A percentile compares a stretch with the other conserved stretches of the same genome.
Conservation (phyloP, 2,888 invertebrate genomes). For the Steinernema carpocapsae region DNA sequence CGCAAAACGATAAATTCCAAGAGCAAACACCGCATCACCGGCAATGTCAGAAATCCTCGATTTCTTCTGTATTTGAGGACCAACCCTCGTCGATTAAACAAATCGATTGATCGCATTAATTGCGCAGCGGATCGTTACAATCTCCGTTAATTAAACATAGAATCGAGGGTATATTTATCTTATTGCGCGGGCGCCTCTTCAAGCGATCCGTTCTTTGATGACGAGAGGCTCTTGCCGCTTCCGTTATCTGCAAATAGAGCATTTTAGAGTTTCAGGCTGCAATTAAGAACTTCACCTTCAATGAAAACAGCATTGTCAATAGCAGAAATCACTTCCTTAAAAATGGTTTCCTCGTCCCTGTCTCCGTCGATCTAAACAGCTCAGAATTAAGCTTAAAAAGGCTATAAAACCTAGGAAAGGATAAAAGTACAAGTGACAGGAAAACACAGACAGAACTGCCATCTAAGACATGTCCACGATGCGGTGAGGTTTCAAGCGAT, state of each 20-base stretch:
- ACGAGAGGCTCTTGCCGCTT: conserved; percentile 47
- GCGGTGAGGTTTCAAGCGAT: conserved; percentile 13
- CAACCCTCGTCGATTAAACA: not conserved
- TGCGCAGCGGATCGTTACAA: not conserved
- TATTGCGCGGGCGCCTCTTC: conserved; percentile 25
- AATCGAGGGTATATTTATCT: conserved; percentile 3
- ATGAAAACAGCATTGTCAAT: conserved; percentile 64
- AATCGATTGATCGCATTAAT: conserved; percentile 6
- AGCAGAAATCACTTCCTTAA: conserved; percentile 59
- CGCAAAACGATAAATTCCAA: conserved; percentile 19
- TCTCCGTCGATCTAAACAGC: conserved; percentile 64
- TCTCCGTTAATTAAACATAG: conserved; percentile 5
- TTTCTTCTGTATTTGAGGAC: too few species aligned
- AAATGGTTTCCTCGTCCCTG: conserved; percentile 60
- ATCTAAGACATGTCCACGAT: conserved; percentile 16
- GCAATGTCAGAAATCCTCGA: not conserved
- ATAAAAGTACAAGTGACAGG: conserved; percentile 5
- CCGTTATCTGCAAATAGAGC: conserved; percentile 46
- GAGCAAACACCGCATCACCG: not conserved
- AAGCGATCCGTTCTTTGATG: conserved; percentile 43
- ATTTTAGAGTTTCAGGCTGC: not conserved
- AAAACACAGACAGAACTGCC: conserved; percentile 28
- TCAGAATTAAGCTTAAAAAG: not conserved
- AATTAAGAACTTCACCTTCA: conserved; percentile 51
- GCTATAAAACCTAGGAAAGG: not conserved